Conservation (phyloP, 2,113 vertebrate genomes). For the Pontoporia blainvillei region DNA sequence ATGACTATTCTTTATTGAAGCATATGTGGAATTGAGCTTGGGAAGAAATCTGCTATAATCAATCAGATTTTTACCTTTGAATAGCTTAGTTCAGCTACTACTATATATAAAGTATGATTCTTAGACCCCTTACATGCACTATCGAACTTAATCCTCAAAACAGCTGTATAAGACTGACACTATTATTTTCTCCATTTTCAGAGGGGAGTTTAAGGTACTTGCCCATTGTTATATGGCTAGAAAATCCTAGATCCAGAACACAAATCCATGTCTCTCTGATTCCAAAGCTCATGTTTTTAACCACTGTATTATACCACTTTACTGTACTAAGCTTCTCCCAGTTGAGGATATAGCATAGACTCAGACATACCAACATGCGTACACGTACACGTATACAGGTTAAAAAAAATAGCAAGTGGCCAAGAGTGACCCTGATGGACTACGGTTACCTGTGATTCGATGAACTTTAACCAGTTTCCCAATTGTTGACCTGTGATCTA, state of each 20-base stretch:
- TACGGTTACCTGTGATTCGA: neutral
- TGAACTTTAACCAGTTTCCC: neutral
- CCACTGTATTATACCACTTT: neutral
- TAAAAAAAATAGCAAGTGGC: neutral
- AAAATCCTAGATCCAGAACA: neutral
- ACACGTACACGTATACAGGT: neutral
- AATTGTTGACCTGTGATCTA: neutral
- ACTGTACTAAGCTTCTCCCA: neutral
- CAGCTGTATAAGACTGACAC: neutral
- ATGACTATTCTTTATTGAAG: neutral
- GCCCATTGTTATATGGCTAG: neutral
- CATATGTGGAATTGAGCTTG: neutral
- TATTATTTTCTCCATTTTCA: constrained; percentile 7
- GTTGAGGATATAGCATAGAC: neutral
- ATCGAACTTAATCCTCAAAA: neutral
- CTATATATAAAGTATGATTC: neutral
- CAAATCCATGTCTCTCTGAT: neutral
- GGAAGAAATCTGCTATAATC: neutral
- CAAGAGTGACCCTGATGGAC: neutral
- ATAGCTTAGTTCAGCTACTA: neutral
- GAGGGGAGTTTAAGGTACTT: neutral
- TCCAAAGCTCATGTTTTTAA: neutral
- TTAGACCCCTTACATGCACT: neutral
- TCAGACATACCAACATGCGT: neutral
- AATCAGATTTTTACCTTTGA: neutral